phyloP scores from a whole-genome alignment of 1,140 invertebrate genomes.

The Lepidostoma basale region DNA sequence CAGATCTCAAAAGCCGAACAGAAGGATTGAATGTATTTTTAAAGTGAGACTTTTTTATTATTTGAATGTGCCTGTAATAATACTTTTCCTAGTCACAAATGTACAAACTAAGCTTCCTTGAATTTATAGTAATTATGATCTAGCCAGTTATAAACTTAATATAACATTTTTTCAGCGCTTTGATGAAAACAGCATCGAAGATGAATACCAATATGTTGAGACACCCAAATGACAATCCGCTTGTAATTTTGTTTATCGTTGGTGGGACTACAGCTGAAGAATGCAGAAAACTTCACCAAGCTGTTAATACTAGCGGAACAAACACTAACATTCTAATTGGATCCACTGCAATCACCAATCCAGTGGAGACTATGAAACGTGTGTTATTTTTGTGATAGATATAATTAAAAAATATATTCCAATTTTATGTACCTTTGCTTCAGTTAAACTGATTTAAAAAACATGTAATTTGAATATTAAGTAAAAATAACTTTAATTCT shows the following conservation, averaged over 20 bases:
- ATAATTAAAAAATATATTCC: no score
- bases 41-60: slow-evolving; percentile 49
- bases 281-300: slow-evolving; percentile 55
- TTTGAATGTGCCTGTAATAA: neutral
- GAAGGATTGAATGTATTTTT: slow-evolving; percentile 59
- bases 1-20: slow-evolving; percentile 60
- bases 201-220: slow-evolving; percentile 46
- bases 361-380: slow-evolving; percentile 55
- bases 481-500: no score
- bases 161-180: slow-evolving; percentile 49
- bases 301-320: slow-evolving; percentile 56
- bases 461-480: no score
- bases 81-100: no score
- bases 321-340: slow-evolving; percentile 56
- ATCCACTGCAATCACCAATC: slow-evolving; percentile 53
- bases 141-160: neutral
- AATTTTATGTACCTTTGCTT: no score
- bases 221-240: slow-evolving; percentile 64
- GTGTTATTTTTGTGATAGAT: slow-evolving; percentile 43
- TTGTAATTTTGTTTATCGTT: slow-evolving; percentile 64
- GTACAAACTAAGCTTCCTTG: neutral
- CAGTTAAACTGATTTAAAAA: no score
- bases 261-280: slow-evolving; percentile 68
- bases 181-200: slow-evolving; percentile 51
- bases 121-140: neutral